Evolutionary conservation across 2,113 vertebrate species (phyloP).

Genomic region (Bos javanicus): DNA sequence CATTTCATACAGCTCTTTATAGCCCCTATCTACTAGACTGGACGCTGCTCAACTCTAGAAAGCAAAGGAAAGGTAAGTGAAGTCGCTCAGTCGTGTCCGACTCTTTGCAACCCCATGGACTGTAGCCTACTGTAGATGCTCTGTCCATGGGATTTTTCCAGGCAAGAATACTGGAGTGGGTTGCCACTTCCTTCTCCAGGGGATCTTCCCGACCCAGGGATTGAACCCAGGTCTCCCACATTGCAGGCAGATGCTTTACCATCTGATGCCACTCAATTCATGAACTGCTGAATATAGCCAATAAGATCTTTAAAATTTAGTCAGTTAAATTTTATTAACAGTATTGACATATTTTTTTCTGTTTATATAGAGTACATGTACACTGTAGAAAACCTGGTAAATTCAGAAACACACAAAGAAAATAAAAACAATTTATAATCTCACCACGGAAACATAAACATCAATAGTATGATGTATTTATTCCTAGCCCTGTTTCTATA

Average conservation of each 20-base stretch:
- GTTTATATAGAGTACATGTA: not conserved
- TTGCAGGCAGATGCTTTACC: not conserved
- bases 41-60: not conserved
- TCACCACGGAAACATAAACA: not conserved
- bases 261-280: not conserved
- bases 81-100: not conserved
- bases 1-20: not conserved
- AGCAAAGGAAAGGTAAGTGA: not conserved
- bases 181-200: not conserved
- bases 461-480: not conserved
- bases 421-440: not conserved
- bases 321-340: not conserved
- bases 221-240: fast-evolving
- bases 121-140: not conserved
- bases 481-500: not conserved
- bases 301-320: not conserved
- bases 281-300: not conserved
- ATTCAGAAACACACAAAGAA: not conserved
- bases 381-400: not conserved
- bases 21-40: not conserved
- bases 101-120: not conserved
- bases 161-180: not conserved
- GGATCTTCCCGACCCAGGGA: not conserved
- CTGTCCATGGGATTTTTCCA: not conserved
- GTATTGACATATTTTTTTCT: not conserved